Percentiles rank a stretch among this genome's conserved stretches.
phyloP scores from a whole-genome alignment of 2,888 invertebrate species.

The Tridacna gigas region DNA sequence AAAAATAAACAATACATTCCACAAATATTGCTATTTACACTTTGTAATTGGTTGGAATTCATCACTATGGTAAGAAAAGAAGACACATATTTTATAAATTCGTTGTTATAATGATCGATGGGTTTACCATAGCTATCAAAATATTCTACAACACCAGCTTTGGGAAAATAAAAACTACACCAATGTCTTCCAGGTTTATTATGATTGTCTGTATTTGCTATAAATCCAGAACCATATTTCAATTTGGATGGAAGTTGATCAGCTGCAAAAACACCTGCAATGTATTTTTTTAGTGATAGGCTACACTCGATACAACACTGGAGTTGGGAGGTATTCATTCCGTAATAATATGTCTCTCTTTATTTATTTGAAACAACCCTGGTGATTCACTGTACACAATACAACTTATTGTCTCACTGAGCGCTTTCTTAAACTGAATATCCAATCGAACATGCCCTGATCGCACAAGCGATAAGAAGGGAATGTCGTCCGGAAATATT shows the following conservation, averaged over 20 bases:
- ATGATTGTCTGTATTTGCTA: conserved; percentile 46
- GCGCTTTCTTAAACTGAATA: conserved; percentile 43
- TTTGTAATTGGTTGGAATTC: conserved; percentile 49
- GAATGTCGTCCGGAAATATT: conserved; percentile 33
- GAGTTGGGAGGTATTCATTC: conserved; percentile 57
- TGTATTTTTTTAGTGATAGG: conserved; percentile 25
- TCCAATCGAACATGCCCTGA: conserved; percentile 56
- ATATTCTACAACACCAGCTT: conserved; percentile 24
- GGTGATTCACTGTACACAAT: conserved; percentile 53
- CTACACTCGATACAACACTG: conserved; percentile 51
- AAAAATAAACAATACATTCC: conserved; percentile 59
- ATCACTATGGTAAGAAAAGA: conserved; percentile 9
- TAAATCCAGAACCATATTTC: conserved; percentile 39
- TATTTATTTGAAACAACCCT: conserved; percentile 50
- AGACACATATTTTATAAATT: conserved; percentile 35
- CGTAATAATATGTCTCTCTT: conserved; percentile 54
- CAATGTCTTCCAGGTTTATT: conserved; percentile 23
- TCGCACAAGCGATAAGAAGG: conserved; percentile 50
- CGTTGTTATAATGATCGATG: conserved; percentile 24
- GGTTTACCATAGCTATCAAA: conserved; percentile 51
- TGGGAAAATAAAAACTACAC: conserved; percentile 38
- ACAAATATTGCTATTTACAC: conserved; percentile 50
- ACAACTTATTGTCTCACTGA: conserved; percentile 44
- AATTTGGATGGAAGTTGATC: conserved; percentile 39
- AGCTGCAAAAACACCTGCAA: conserved; percentile 54